Evolutionary conservation across 2,113 vertebrate species (phyloP).

Genomic region (Odontesthes bonariensis): DNA sequence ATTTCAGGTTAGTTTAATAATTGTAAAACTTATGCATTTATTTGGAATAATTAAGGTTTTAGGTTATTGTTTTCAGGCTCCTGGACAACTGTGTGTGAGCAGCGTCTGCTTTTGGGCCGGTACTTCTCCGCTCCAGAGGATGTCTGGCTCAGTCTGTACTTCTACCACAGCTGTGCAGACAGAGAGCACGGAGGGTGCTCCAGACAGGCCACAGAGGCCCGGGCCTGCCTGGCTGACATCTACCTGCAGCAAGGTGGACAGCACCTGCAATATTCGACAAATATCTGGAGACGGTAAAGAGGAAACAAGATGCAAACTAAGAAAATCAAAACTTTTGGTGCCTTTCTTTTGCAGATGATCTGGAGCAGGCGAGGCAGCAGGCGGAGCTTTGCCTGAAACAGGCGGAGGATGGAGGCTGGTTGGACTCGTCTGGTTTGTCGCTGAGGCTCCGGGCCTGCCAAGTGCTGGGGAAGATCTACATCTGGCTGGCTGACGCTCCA

Average conservation of each 20-base stretch:
- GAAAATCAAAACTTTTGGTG: not conserved
- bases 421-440: conserved; percentile 21
- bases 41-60: not conserved
- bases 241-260: conserved; percentile 53
- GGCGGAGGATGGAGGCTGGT: conserved; percentile 4
- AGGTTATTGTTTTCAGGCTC: conserved; percentile 30
- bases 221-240: conserved; percentile 26
- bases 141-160: conserved; percentile 51
- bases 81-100: conserved; percentile 38
- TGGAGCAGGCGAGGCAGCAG: conserved; percentile 49
- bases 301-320: not conserved
- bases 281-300: not conserved
- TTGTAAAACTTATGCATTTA: too few species aligned
- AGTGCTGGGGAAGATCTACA: conserved; percentile 36
- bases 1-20: not conserved
- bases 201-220: conserved; percentile 38
- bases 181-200: not conserved
- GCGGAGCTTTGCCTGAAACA: conserved; percentile 41
- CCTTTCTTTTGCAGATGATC: conserved; percentile 35
- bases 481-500: conserved; percentile 1
- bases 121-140: conserved; percentile 45
- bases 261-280: not conserved
- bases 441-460: conserved; percentile 26
- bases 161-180: conserved; percentile 49
- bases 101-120: conserved; percentile 41